Conservation (phyloP, 2,113 vertebrate species). For the Colistium nudipinnis region DNA sequence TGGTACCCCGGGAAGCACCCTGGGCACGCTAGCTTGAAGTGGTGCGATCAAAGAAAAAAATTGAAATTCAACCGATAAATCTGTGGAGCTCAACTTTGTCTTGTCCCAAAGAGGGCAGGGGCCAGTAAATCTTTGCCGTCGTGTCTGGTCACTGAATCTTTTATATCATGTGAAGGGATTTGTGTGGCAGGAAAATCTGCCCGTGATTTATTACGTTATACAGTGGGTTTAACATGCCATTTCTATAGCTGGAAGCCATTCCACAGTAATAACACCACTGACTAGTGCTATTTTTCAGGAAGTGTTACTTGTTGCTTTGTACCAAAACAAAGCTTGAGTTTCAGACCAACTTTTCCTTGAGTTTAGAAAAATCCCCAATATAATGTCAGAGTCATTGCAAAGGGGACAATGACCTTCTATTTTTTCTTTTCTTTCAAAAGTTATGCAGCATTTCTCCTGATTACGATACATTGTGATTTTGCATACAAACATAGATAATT, state of each 20-base stretch:
- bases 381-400: slow-evolving; percentile 47
- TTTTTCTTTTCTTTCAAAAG: slow-evolving; percentile 58
- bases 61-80: slow-evolving; percentile 70
- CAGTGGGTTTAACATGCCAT: slow-evolving; percentile 68
- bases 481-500: slow-evolving; percentile 69
- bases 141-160: slow-evolving; percentile 61
- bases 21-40: slow-evolving; percentile 56
- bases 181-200: slow-evolving; percentile 73
- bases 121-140: slow-evolving; percentile 71
- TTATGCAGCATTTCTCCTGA: slow-evolving; percentile 68
- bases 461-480: slow-evolving; percentile 58
- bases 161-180: slow-evolving; percentile 71
- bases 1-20: slow-evolving; percentile 41
- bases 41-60: slow-evolving; percentile 62
- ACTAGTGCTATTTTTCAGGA: slow-evolving; percentile 48
- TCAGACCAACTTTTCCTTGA: slow-evolving; percentile 43
- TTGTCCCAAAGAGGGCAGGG: slow-evolving; percentile 50
- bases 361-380: slow-evolving; percentile 47
- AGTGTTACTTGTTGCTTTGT: slow-evolving; percentile 22
- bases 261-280: slow-evolving; percentile 51
- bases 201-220: slow-evolving; percentile 74
- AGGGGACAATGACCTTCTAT: slow-evolving; percentile 34
- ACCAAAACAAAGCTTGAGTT: slow-evolving; percentile 47
- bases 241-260: slow-evolving; percentile 61
- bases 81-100: slow-evolving; percentile 66